Percentiles rank a stretch among this genome's conserved stretches.
Evolutionary conservation across 2,113 vertebrate species (phyloP).

Genomic region (Andinoacara biseriatus): DNA sequence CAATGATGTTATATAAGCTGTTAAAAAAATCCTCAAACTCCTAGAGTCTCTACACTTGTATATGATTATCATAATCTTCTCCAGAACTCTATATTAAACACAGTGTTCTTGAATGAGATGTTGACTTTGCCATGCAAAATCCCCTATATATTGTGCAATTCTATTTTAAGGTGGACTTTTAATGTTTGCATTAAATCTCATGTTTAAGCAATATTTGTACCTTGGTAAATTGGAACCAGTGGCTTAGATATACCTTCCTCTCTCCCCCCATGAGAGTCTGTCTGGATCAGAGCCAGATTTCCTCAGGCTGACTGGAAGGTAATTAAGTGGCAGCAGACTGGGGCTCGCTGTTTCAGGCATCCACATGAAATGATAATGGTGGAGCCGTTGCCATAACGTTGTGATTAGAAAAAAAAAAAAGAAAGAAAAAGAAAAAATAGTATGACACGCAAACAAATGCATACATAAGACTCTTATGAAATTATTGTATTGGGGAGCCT

Average conservation of each 20-base stretch:
- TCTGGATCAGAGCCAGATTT: conserved; percentile 72
- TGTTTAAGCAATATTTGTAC: conserved; percentile 56
- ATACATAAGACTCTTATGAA: not conserved
- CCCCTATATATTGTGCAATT: not conserved
- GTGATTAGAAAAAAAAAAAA: too few species aligned
- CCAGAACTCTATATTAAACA: not conserved
- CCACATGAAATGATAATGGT: conserved; percentile 62
- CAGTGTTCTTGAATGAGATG: conserved; percentile 8
- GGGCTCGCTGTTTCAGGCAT: conserved; percentile 72
- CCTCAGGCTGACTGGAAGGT: conserved; percentile 69
- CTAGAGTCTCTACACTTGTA: not conserved
- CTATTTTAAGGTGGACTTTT: conserved; percentile 23
- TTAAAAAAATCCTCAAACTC: not conserved
- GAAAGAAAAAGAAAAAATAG: too few species aligned
- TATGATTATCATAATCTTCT: conserved; percentile 1
- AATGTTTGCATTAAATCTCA: conserved; percentile 29
- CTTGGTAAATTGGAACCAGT: conserved; percentile 65
- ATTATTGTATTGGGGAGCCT: not conserved
- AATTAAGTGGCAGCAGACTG: conserved; percentile 77
- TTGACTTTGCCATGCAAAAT: not conserved
- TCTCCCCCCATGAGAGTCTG: conserved; percentile 52
- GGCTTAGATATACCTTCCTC: conserved; percentile 48
- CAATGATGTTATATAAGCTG: not conserved
- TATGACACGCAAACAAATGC: not conserved
- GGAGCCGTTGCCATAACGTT: conserved; percentile 42